These are phyloP conservation scores for Drosophila kepulauana DNA, from an alignment of 1,140 invertebrate species.

Conservation along the genomic window DNA sequence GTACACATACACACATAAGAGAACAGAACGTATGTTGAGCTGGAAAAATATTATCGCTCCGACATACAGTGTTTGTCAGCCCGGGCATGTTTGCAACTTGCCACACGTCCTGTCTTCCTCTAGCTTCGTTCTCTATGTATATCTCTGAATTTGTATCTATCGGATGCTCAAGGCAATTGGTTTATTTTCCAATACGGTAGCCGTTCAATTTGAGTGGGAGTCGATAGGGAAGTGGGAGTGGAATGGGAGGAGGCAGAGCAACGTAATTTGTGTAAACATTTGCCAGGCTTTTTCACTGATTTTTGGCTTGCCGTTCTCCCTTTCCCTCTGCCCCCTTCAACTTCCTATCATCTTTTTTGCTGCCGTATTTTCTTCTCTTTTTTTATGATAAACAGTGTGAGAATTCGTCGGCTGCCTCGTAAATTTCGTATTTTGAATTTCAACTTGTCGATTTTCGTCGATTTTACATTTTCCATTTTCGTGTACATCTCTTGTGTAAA, in stretches of 20 bases:
- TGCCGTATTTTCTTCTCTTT: slow-evolving; percentile 21
- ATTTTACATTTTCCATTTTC: slow-evolving; percentile 45
- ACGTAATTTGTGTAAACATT: slow-evolving; percentile 83
- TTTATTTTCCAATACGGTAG: slow-evolving; percentile 82
- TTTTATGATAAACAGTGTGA: slow-evolving; percentile 79
- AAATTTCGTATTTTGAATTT: slow-evolving; percentile 74
- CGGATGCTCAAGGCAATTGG: slow-evolving; percentile 77
- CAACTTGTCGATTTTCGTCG: slow-evolving; percentile 38
- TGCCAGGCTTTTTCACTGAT: slow-evolving; percentile 78
- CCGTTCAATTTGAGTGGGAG: slow-evolving; percentile 64
- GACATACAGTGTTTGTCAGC: slow-evolving; percentile 63
- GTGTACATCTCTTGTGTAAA: slow-evolving; percentile 59
- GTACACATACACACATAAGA: slow-evolving; percentile 19
- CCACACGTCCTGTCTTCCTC: slow-evolving; percentile 47
- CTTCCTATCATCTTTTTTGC: slow-evolving; percentile 3
- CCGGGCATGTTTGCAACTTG: slow-evolving; percentile 59
- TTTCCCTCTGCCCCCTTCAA: background rate
- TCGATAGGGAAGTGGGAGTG: background rate
- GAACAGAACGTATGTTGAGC: slow-evolving; percentile 14
- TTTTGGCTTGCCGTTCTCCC: slow-evolving; percentile 41
- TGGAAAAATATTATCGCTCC: slow-evolving; percentile 75
- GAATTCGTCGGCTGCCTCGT: slow-evolving; percentile 62
- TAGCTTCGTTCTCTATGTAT: slow-evolving; percentile 22
- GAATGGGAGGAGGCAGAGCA: slow-evolving; percentile 14
- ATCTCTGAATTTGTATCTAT: slow-evolving; percentile 64